Conservation (phyloP, 2,797 vertebrate species). For the Rhabdophis nuchalis region DNA sequence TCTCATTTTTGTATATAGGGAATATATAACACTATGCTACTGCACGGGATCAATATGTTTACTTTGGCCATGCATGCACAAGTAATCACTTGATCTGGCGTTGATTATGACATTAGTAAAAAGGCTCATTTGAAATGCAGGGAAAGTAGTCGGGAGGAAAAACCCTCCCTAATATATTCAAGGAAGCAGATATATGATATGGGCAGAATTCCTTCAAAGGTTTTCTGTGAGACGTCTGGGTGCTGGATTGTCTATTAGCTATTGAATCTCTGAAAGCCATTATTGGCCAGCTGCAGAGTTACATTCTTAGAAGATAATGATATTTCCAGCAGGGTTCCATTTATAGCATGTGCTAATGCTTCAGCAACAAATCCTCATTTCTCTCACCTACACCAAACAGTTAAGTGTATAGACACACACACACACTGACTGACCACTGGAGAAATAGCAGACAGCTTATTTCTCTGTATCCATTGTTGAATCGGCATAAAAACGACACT, state of each 20-base stretch:
- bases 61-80: neutral
- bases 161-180: neutral
- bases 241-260: neutral
- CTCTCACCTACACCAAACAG: neutral
- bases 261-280: conserved; percentile 17
- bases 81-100: neutral
- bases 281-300: neutral
- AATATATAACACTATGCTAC: neutral
- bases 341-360: conserved; percentile 6
- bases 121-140: neutral
- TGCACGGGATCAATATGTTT: neutral
- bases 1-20: neutral
- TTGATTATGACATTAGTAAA: conserved; percentile 15
- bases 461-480: neutral
- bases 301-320: neutral
- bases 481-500: neutral
- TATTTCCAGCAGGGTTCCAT: neutral
- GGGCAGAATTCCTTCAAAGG: neutral
- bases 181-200: neutral
- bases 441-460: neutral
- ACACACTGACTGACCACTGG: neutral
- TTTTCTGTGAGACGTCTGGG: conserved; percentile 11
- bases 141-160: neutral
- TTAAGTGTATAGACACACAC: neutral
- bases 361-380: neutral